phyloP scores from a whole-genome alignment of 2,797 vertebrate species.

The Pristis pectinata region DNA sequence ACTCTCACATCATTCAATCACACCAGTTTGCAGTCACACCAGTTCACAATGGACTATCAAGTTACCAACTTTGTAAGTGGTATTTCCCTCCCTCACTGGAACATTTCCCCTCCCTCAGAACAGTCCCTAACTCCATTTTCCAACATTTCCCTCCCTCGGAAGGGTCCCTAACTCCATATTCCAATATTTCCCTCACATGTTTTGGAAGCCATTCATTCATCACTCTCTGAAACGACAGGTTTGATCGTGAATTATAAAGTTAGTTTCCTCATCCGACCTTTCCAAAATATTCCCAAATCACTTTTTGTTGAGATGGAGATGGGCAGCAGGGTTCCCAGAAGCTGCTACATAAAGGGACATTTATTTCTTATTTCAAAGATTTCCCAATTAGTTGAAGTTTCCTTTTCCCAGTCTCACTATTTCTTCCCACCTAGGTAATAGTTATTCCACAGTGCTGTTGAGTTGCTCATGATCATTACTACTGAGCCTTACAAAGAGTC shows the following conservation, averaged over 20 bases:
- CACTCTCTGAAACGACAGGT: background rate
- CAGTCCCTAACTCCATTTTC: too few relatives aligned
- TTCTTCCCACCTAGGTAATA: background rate
- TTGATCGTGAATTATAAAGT: background rate
- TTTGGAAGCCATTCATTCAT: background rate
- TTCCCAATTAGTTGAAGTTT: too few relatives aligned
- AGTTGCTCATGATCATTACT: background rate
- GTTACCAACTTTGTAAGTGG: too few relatives aligned
- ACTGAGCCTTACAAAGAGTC: background rate
- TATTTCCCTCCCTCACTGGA: too few relatives aligned
- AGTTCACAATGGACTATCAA: too few relatives aligned
- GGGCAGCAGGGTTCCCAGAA: background rate
- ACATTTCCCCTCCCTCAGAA: too few relatives aligned
- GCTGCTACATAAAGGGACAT: background rate
- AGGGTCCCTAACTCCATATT: background rate
- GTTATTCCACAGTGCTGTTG: background rate
- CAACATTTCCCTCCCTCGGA: too few relatives aligned
- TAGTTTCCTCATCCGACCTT: background rate
- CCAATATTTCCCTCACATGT: background rate
- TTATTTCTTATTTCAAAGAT: background rate
- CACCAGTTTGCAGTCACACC: too few relatives aligned
- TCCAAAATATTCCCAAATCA: background rate
- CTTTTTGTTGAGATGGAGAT: background rate
- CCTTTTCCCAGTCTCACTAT: background rate
- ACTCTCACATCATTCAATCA: too few relatives aligned